These are phyloP conservation scores for Nyctibius bracteatus DNA, from an alignment of 2,113 vertebrate genomes.

Conservation along the genomic window DNA sequence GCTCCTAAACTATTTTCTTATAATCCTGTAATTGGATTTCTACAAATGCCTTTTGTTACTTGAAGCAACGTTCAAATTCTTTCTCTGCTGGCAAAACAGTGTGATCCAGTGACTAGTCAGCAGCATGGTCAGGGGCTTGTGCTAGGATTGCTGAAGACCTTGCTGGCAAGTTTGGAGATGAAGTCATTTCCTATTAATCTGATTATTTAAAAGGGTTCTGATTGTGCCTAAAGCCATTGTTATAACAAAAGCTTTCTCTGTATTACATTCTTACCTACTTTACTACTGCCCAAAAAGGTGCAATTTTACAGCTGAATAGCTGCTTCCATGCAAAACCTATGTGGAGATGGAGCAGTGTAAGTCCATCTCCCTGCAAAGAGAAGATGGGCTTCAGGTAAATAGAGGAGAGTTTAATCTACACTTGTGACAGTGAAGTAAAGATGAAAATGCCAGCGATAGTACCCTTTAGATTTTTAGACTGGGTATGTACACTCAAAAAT, in stretches of 20 bases:
- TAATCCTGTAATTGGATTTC: constrained; percentile 58
- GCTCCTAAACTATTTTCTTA: constrained; percentile 31
- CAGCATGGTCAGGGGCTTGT: neutral
- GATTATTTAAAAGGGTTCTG: constrained; percentile 35
- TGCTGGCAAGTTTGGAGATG: neutral
- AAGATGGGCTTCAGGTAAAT: neutral
- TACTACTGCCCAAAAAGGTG: neutral
- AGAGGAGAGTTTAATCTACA: neutral
- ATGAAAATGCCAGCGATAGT: neutral
- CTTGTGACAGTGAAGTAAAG: neutral
- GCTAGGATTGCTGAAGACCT: neutral
- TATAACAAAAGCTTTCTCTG: neutral
- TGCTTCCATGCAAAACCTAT: neutral
- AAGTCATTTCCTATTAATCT: constrained; percentile 48
- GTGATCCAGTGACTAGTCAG: constrained; percentile 22
- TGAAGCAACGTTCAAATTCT: neutral
- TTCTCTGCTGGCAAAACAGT: constrained; percentile 31
- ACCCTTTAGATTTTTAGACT: neutral
- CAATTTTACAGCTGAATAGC: neutral
- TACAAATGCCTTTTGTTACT: constrained; percentile 7
- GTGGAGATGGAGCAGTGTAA: neutral
- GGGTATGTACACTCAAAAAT: neutral
- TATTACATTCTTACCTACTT: neutral
- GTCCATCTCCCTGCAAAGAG: neutral
- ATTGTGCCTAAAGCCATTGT: neutral